These are phyloP conservation scores for Pammene fasciana DNA, from an alignment of 2,888 invertebrate species.

Conservation along the genomic window DNA sequence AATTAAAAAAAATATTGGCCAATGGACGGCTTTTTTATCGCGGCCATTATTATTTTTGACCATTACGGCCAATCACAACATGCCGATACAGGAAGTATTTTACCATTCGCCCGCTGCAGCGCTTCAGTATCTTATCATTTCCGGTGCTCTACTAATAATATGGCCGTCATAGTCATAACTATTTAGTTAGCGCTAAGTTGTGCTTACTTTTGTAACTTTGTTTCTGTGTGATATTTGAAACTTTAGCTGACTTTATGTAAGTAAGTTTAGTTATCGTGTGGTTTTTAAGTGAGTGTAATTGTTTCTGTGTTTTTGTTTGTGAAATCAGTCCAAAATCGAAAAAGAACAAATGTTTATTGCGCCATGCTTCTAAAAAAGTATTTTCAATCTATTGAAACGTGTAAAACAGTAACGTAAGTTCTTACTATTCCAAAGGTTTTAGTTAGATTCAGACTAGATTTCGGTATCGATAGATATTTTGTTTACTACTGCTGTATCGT, in stretches of 20 bases:
- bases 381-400: constrained; percentile 59
- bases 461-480: neutral
- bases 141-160: constrained; percentile 35
- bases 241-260: constrained; percentile 15
- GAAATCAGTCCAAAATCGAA: neutral
- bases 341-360: constrained; percentile 2
- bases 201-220: constrained; percentile 17
- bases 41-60: constrained; percentile 14
- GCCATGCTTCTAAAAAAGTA: constrained; percentile 59
- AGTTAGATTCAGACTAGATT: neutral
- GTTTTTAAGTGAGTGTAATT: neutral
- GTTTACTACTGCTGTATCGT: neutral
- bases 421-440: constrained; percentile 13
- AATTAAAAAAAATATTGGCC: constrained; percentile 3
- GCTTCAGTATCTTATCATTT: constrained; percentile 30
- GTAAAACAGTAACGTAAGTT: constrained; percentile 52
- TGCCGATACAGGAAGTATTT: constrained; percentile 17
- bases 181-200: constrained; percentile 31
- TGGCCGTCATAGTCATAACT: constrained; percentile 27
- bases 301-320: neutral
- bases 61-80: constrained; percentile 18
- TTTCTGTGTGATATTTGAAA: constrained; percentile 28
- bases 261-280: constrained; percentile 8
- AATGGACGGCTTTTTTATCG: neutral
- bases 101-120: constrained; percentile 32